Evolutionary conservation across 2,113 vertebrate genomes (phyloP).

Genomic region (Phasianus colchicus): DNA sequence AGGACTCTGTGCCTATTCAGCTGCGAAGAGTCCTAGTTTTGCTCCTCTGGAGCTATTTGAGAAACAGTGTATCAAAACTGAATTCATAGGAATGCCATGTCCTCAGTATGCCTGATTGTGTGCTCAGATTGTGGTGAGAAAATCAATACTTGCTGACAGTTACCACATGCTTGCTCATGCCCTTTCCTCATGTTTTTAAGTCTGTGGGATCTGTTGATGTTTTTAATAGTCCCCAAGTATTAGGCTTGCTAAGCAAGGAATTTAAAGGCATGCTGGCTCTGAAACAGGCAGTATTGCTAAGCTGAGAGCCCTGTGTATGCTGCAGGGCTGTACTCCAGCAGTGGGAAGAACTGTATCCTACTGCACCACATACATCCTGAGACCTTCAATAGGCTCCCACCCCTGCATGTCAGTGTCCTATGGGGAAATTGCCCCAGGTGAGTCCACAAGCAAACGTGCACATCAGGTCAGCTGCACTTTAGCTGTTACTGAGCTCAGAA

Average conservation of each 20-base stretch:
- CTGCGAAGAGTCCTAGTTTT: background rate
- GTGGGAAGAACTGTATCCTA: background rate
- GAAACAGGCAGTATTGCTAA: background rate
- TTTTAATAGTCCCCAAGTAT: background rate
- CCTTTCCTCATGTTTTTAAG: background rate
- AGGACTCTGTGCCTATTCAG: background rate
- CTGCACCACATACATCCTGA: fast-evolving
- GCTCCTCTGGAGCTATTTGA: background rate
- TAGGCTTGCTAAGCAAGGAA: background rate
- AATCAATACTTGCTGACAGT: background rate
- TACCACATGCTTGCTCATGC: background rate
- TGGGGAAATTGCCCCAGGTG: fast-evolving
- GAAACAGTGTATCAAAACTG: background rate
- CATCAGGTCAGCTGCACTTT: background rate
- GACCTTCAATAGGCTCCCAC: fast-evolving
- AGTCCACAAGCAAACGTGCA: background rate
- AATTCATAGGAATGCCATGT: background rate
- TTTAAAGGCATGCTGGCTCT: background rate
- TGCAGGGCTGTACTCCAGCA: background rate
- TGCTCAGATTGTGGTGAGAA: background rate
- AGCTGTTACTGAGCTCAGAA: background rate
- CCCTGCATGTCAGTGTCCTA: fast-evolving
- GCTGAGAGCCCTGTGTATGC: background rate
- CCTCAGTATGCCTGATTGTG: background rate
- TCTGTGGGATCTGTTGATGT: background rate